Evolutionary conservation across 2,888 invertebrate species (phyloP).

Genomic region (Machimus rusticus): DNA sequence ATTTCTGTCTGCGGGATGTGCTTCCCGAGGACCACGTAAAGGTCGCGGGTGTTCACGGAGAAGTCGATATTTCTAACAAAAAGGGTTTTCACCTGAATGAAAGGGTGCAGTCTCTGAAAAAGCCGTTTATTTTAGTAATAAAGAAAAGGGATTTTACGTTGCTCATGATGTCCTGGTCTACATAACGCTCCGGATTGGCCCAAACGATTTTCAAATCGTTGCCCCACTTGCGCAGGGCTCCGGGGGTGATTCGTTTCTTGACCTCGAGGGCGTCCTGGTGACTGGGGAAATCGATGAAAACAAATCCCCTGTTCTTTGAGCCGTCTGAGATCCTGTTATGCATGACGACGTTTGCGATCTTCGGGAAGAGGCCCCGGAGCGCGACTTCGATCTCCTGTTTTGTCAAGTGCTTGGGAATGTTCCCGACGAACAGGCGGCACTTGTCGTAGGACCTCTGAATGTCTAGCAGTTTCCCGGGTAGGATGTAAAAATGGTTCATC

Average conservation of each 20-base stretch:
- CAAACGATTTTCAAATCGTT: slow-evolving; percentile 56
- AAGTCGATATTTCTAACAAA: slow-evolving; percentile 55
- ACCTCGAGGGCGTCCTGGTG: slow-evolving; percentile 55
- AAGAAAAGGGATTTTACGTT: background rate
- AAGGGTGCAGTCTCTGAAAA: background rate
- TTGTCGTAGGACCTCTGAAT: slow-evolving; percentile 55
- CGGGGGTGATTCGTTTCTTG: slow-evolving; percentile 54
- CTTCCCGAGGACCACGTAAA: slow-evolving; percentile 51
- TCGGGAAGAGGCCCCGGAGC: slow-evolving; percentile 52
- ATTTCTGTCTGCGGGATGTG: slow-evolving; percentile 52
- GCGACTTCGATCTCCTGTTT: slow-evolving; percentile 52
- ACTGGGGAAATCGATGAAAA: slow-evolving; percentile 54
- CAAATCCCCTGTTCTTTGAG: slow-evolving; percentile 53
- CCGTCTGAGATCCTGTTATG: slow-evolving; percentile 38
- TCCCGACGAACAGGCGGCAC: slow-evolving; percentile 54
- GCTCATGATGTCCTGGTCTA: slow-evolving; percentile 44
- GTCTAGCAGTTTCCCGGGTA: slow-evolving; percentile 51
- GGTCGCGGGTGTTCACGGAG: slow-evolving; percentile 52
- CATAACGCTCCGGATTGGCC: slow-evolving; percentile 53
- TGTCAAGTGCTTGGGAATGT: slow-evolving; percentile 53
- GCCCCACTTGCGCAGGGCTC: slow-evolving; percentile 53
- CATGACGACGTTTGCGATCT: slow-evolving; percentile 50
- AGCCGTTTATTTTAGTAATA: background rate
- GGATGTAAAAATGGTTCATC: slow-evolving; percentile 53
- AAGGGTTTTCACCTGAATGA: slow-evolving; percentile 53